Base-by-base conservation (phyloP, 2,113 vertebrate species). In the Gorsachius goisagi region DNA sequence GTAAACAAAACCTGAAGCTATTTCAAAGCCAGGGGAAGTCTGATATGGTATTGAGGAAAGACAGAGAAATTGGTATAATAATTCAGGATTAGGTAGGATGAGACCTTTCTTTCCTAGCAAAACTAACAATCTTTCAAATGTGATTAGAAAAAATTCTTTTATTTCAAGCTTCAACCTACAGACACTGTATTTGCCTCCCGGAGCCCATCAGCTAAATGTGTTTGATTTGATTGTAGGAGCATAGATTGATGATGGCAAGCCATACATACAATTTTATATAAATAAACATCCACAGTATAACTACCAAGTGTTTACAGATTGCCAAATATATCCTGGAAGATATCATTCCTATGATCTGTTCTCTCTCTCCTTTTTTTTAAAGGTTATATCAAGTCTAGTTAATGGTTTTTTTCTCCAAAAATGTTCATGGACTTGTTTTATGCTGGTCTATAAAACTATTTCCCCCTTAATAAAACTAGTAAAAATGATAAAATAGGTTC, bases 81-180 rank as follows among this genome's bases (percentile, higher is more conserved):
- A 96, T 89, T 97, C 95, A 98, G 91, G 73, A 82, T 97, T 96
- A 96, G 92, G 63, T 95, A 91, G 93, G 97, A 96, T 91, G 95
- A 97, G 71, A 68, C 83, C 50, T 90, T 97, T 88, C 77, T 96
- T 97, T 86, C 81, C 82, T 90, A 52, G 52, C 44, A 96, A 98
- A 97, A 89, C 76, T 95, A 97, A 96, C 88, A 93, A 49, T 82
- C 71, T 94, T 98, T 97, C 93, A 96, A 97, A 88, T 50, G 35
- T 77, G 77, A 95, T 95, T 94, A 96, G 55, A 97, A 97, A 89
- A 96, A 95, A 95, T 96, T 95, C 37, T 94, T 97, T 90, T 75
- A 89, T 95, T 96, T 97, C 76, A 95, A 89, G 63, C 11, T 44
- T 93, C 63, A 89, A 67, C n/a, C 6, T 67, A 12, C 62, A 95